A percentile compares a stretch with the other conserved stretches of the same genome.
phyloP scores from a whole-genome alignment of 1,140 invertebrate genomes.

The Lysiphlebus fabarum region DNA sequence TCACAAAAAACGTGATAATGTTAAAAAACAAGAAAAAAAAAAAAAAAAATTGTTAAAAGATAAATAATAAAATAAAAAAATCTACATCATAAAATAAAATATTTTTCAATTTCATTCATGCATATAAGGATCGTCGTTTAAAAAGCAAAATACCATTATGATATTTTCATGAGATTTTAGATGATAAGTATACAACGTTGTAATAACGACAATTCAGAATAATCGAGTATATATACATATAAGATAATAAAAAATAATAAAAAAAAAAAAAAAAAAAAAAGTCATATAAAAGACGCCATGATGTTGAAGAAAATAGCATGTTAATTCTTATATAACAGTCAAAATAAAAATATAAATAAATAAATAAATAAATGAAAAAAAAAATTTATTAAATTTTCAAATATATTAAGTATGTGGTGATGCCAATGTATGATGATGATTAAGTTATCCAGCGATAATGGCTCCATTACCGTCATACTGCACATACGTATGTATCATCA shows the following conservation, averaged over 20 bases:
- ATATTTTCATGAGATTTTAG: slow-evolving; percentile 6
- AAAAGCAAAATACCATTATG: slow-evolving; percentile 15
- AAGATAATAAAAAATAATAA: slow-evolving; percentile 2
- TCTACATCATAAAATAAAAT: not conserved
- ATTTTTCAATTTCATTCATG: slow-evolving; percentile 20
- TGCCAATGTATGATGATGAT: slow-evolving; percentile 49
- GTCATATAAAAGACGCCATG: not conserved
- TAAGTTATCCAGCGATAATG: slow-evolving; percentile 58
- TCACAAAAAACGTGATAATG: slow-evolving; percentile 2
- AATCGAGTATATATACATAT: not conserved
- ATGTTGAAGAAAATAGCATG: too few relatives aligned
- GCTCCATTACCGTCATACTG: slow-evolving; percentile 47
- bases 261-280: not conserved
- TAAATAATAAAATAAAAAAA: too few relatives aligned
- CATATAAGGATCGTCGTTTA: slow-evolving; percentile 5
- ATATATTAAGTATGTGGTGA: slow-evolving; percentile 24
- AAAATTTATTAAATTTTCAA: too few relatives aligned
- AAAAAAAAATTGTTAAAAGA: slow-evolving; percentile 2
- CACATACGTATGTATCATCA: not conserved
- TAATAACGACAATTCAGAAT: slow-evolving; percentile 16
- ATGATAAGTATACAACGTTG: not conserved
- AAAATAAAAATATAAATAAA: not conserved
- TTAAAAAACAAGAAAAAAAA: not conserved
- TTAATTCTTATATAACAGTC: too few relatives aligned
- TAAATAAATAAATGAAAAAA: slow-evolving; percentile 24